These are phyloP conservation scores for Pharmacophagus antenor DNA, from an alignment of 2,888 invertebrate genomes.

Conservation along the genomic window DNA sequence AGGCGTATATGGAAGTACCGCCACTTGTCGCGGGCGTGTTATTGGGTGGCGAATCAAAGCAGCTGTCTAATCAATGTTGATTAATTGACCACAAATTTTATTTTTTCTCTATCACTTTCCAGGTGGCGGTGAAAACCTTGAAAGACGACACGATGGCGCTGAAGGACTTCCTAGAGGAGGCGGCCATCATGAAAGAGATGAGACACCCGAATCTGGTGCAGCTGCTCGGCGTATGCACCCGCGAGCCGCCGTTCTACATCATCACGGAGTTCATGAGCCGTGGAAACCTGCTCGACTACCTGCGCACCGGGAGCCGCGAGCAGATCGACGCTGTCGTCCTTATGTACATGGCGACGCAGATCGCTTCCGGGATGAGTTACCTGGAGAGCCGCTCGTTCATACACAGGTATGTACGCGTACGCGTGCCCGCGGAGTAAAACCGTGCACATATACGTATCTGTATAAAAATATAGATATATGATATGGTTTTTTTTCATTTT, in stretches of 20 bases:
- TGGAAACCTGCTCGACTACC: conserved; percentile 97
- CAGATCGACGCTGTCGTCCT: conserved; percentile 96
- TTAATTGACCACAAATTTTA: background rate
- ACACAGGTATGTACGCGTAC: conserved; percentile 84
- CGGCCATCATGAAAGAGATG: conserved; percentile 99
- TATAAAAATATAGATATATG: too few species aligned
- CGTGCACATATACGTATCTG: too few species aligned
- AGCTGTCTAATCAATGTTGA: too few species aligned
- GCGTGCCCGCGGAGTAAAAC: too few species aligned
- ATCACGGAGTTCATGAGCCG: conserved; percentile 99
- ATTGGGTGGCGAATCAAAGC: too few species aligned
- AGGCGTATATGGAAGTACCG: too few species aligned
- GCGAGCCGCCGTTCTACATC: conserved; percentile 99
- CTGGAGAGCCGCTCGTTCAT: conserved; percentile 97
- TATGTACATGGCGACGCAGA: conserved; percentile 99
- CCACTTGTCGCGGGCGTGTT: too few species aligned
- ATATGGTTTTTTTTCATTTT: too few species aligned
- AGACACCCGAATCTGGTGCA: conserved; percentile 99
- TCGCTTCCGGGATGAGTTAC: conserved; percentile 99
- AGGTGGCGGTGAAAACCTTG: conserved; percentile 97
- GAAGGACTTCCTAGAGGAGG: conserved; percentile 99
- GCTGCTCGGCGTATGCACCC: conserved; percentile 97
- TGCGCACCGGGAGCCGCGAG: conserved; percentile 91
- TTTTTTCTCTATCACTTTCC: conserved; percentile 27
- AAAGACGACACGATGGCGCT: conserved; percentile 99